Base-by-base conservation (phyloP, 1,140 invertebrate genomes). In the Drosophila sturtevanti region DNA sequence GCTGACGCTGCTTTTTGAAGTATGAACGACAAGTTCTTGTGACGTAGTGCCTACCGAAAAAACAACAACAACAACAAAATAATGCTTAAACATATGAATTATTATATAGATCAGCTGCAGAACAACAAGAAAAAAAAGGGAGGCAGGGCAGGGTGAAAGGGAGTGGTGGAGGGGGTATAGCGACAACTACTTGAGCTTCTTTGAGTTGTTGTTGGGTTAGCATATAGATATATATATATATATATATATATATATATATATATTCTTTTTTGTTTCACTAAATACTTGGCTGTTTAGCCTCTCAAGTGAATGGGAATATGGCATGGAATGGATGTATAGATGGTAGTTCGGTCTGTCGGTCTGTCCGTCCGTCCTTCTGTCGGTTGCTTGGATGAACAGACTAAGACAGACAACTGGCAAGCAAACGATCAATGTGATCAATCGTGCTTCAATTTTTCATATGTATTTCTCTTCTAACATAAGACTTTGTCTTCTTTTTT, bases 391-490 rank as follows among this genome's bases (percentile, higher is more conserved):
- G 31, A 24, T 52, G 60, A 41, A 51, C 68, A 34, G 38, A 60
- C 59, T 37, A 24, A 18, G 58, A 56, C 69, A 41, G 70, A 66
- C 72, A 64, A 73, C 73, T 81, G 82, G 48, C 81, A 67, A 64
- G 41, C 64, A 52, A 75, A 68, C 79, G 79, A 87, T 86, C 82
- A 86, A 86, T 87, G 79, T 79, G 84, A 87, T 87, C 82, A 87
- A 87, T 87, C 82, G 82, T 66, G 79, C 82, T 87, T 87, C 84
- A 87, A 89, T 87, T 87, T 82, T 89, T 87, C 66, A 75, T 84
- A 68, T 76, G 59, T 63, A 68, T 76, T 54, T 63, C 68, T 38
- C 31, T 2, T 48, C 41, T 48, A 48, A 60, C 27, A 76, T 7
- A 67, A 75, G 59, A 78, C 75, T 41, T 80, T 65, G 4, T 31